Base-by-base conservation (phyloP, 2,113 vertebrate species). In the Speoplatyrhinus poulsoni region DNA sequence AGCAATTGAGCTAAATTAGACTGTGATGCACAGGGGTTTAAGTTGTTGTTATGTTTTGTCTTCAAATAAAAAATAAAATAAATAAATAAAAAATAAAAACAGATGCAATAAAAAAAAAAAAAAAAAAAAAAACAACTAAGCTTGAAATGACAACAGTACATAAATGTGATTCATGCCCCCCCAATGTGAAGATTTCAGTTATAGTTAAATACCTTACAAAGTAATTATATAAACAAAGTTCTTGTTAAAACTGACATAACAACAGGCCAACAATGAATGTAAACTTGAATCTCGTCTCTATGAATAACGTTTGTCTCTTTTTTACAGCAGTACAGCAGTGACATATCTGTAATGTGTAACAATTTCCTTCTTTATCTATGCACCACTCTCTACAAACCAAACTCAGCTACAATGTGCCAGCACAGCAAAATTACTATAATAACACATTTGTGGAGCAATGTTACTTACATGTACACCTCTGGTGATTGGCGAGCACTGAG, bases 211-310 rank as follows among this genome's bases (percentile, higher is more conserved):
- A 59, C 48, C 46, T 9, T 10, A 10, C 63, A 26, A 0, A 11
- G 60, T 53, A 74, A 26, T 26, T 26, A 26, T 26, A 26, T 26
- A 26, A 26, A 26, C 26, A 26, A 3, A 55, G 67, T 62, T 67
- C 0, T 70, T 69, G 66, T 19, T 69, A 61, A 41, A 61, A 13
- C 54, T 26, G 26, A 65, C 58, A 67, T 62, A 59, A 67, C 53
- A 73, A 73, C 73, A 85, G 72, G 79, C 62, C 73, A 74, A 85
- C 15, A 17, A 54, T 66, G 53, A 83, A 67, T 11, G 9, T 41
- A 41, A 41, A 41, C 60, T 69, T 56, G 69, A 50, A 70, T 48
- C 49, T 47, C 9, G 36, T 33, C 26, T 33, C 12, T 26, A 26
- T 3, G 26, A 26, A 26, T 26, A 26, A 26, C 26, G 2, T 26